These are phyloP conservation scores for Ceyx erithaca DNA, from an alignment of 2,797 vertebrate genomes.

Conservation along the genomic window DNA sequence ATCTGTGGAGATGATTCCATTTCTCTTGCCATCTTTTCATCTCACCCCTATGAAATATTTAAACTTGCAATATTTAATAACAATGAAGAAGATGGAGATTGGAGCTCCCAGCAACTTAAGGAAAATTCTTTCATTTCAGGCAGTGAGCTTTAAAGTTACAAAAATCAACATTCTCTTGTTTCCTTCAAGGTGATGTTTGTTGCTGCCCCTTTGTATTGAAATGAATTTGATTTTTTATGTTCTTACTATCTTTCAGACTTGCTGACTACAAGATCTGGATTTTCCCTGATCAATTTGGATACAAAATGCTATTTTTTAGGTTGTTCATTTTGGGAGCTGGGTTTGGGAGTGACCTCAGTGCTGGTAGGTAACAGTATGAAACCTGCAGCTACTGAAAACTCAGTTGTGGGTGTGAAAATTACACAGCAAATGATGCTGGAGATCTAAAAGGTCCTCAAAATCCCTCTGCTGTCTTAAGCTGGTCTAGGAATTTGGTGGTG, in stretches of 20 bases:
- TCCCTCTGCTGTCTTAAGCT: background rate
- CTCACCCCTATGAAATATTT: conserved; percentile 62
- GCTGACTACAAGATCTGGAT: background rate
- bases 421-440: background rate
- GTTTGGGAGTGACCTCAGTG: background rate
- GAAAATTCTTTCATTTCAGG: conserved; percentile 43
- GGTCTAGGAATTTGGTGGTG: background rate
- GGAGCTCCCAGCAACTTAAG: background rate
- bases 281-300: background rate
- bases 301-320: background rate
- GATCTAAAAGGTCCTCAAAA: background rate
- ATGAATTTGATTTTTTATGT: background rate
- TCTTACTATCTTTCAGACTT: background rate
- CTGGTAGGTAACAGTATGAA: background rate
- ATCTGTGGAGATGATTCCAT: background rate
- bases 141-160: background rate
- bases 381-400: background rate
- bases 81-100: conserved; percentile 24
- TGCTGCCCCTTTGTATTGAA: background rate
- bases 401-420: background rate
- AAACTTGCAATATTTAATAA: conserved; percentile 60
- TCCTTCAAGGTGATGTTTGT: background rate
- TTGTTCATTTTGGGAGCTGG: background rate
- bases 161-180: background rate
- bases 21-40: conserved; percentile 52